phyloP scores from a whole-genome alignment of 2,113 vertebrate species.

The Gadus chalcogrammus region DNA sequence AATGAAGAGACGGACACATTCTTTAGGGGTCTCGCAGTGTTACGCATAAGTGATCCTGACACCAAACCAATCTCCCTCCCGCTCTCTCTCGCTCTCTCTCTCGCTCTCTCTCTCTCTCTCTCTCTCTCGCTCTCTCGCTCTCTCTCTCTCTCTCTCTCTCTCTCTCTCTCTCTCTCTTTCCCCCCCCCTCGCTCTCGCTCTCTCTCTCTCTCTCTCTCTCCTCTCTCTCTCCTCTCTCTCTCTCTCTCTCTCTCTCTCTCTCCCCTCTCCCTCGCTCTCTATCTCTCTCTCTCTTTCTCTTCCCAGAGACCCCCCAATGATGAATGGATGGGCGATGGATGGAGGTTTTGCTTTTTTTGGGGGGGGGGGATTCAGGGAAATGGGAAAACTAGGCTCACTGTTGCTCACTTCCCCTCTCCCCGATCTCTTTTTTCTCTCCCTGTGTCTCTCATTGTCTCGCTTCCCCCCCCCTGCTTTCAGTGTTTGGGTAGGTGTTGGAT shows the following conservation, averaged over 20 bases:
- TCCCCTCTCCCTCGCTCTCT: too few relatives aligned
- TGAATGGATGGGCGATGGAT: neutral
- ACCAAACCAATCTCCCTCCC: slow-evolving; percentile 37
- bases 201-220: slow-evolving; percentile 46
- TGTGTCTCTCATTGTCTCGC: neutral
- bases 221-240: too few relatives aligned
- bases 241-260: too few relatives aligned
- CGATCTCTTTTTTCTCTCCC: too few relatives aligned
- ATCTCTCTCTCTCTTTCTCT: slow-evolving; percentile 48
- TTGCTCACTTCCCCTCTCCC: neutral
- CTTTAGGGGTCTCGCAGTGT: slow-evolving; percentile 50
- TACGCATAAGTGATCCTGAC: slow-evolving; percentile 70
- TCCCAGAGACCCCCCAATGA: neutral
- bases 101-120: too few relatives aligned
- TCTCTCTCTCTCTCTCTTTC: neutral
- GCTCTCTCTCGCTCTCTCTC: too few relatives aligned
- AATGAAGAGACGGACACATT: slow-evolving; percentile 69
- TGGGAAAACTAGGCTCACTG: neutral
- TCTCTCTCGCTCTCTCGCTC: slow-evolving; percentile 24
- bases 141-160: slow-evolving; percentile 41
- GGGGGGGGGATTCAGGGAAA: neutral
- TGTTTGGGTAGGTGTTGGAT: neutral
- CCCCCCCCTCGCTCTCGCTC: too few relatives aligned
- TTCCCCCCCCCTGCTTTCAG: neutral
- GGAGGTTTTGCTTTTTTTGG: neutral